phyloP scores from a whole-genome alignment of 2,888 invertebrate species.

The Cephus rjabovi region DNA sequence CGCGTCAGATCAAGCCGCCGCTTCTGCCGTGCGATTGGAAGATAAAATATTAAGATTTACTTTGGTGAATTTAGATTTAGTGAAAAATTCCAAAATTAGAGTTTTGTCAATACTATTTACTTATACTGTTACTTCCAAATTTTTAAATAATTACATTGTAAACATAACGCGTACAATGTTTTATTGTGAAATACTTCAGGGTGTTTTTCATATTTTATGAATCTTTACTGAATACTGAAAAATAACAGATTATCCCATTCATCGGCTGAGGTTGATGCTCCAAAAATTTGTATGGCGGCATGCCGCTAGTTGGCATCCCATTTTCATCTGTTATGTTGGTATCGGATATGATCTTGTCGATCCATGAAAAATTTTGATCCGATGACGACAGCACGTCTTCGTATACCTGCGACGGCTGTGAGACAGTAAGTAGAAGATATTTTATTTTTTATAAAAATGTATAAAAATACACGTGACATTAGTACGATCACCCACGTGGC shows the following conservation, averaged over 20 bases:
- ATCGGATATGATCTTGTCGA: conserved; percentile 40
- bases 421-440: background rate
- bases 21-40: background rate
- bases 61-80: background rate
- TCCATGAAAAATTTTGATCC: conserved; percentile 53
- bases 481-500: too few species aligned
- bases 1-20: background rate
- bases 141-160: background rate
- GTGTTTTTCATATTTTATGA: conserved; percentile 5
- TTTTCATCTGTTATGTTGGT: conserved; percentile 24
- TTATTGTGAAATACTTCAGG: conserved; percentile 20
- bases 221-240: conserved; percentile 59
- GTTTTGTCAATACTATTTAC: too few species aligned
- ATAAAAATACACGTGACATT: too few species aligned
- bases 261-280: conserved; percentile 53
- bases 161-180: background rate
- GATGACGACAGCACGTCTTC: conserved; percentile 60
- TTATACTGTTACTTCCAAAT: too few species aligned
- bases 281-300: conserved; percentile 48
- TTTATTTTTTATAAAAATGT: background rate
- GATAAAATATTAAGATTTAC: background rate
- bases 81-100: background rate
- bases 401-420: conserved; percentile 49
- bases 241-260: conserved; percentile 57
- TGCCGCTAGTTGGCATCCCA: conserved; percentile 17